These are phyloP conservation scores for Catalaphyllia jardinei DNA, from an alignment of 64 coral and sea anemone genomes.

Conservation along the genomic window DNA sequence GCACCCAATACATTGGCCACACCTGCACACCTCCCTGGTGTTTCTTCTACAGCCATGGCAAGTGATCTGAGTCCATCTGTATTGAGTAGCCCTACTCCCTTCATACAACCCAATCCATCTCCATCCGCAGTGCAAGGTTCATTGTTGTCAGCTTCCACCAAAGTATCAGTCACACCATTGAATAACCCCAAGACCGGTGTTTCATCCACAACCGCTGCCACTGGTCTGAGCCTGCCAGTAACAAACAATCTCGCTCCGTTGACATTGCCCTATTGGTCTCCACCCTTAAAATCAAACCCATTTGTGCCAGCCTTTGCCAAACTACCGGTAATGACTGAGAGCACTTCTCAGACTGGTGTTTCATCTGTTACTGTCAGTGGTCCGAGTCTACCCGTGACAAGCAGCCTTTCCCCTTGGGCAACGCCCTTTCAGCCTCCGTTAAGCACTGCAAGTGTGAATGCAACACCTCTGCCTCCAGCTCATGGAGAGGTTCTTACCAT, in stretches of 20 bases:
- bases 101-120: neutral
- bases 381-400: neutral
- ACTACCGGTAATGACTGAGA: neutral
- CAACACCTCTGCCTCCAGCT: neutral
- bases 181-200: too few species aligned
- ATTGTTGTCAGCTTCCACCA: too few species aligned
- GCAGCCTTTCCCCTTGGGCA: neutral
- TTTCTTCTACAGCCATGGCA: neutral
- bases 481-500: neutral
- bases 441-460: neutral
- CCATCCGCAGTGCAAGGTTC: too few species aligned
- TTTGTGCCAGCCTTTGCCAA: constrained; percentile 6
- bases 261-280: too few species aligned
- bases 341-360: neutral
- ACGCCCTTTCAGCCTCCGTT: neutral
- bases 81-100: neutral
- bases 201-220: too few species aligned
- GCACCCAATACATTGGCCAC: neutral
- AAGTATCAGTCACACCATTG: too few species aligned
- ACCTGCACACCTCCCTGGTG: neutral
- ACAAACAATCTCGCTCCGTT: too few species aligned
- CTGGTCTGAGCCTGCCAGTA: too few species aligned
- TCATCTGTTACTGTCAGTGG: neutral
- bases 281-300: neutral
- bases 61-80: neutral